These are phyloP conservation scores for Spilarctia lutea DNA, from an alignment of 2,888 invertebrate genomes.

Conservation along the genomic window DNA sequence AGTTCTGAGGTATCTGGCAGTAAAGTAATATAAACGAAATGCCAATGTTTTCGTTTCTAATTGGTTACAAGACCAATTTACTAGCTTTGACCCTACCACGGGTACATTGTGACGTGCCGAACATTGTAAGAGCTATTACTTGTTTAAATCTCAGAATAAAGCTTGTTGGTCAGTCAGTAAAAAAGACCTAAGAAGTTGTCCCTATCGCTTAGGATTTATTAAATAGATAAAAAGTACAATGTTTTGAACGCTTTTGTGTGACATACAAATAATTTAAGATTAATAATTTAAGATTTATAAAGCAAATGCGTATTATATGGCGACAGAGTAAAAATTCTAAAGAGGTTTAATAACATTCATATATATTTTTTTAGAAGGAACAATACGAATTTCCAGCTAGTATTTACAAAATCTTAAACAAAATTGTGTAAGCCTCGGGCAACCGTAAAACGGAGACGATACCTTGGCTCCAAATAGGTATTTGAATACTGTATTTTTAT, in stretches of 20 bases:
- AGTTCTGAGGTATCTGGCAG: neutral
- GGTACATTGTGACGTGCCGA: neutral
- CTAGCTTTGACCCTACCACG: neutral
- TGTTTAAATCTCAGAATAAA: neutral
- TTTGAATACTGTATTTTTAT: conserved; percentile 4
- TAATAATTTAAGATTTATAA: neutral
- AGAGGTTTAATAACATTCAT: neutral
- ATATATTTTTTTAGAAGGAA: neutral
- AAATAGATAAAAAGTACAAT: too few relatives aligned
- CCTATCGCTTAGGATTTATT: neutral
- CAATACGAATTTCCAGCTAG: neutral
- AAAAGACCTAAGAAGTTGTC: neutral
- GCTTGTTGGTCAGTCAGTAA: neutral
- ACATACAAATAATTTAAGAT: neutral
- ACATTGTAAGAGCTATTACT: neutral
- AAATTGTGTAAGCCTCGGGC: conserved; percentile 32
- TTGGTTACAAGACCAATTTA: neutral
- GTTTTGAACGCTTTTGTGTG: neutral
- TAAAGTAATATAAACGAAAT: too few relatives aligned
- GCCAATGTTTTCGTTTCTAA: too few relatives aligned
- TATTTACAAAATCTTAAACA: conserved; percentile 17
- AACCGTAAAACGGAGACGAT: neutral
- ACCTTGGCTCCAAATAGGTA: neutral
- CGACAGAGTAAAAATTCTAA: neutral
- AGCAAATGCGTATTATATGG: neutral